Base-by-base conservation (phyloP, 2,113 vertebrate species). In the Megaceryle maxima region DNA sequence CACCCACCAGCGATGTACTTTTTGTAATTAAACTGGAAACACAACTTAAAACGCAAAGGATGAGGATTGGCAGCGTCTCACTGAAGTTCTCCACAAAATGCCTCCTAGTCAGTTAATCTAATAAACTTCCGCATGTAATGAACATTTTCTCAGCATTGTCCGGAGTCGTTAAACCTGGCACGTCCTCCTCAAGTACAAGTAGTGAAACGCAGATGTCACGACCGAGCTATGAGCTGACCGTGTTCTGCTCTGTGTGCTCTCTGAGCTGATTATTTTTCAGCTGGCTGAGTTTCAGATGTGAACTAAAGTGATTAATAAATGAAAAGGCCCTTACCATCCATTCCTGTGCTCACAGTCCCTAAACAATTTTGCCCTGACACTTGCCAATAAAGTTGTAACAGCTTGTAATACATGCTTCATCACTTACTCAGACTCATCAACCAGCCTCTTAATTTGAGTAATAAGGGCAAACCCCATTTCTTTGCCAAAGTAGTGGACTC, bases 251-350 rank as follows among this genome's bases (percentile, higher is more conserved):
- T 57, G 35, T 1, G 2, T 60, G 43, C 43, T 75, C 70, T 19
- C 6, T 51, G 82, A 83, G 82, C 57, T 64, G 67, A 53, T 90
- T 87, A 46, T 57, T 95, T 93, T 93, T 93, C 92, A 93, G 78
- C 43, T 90, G 90, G 57, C 53, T 85, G 78, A 82, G 62, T 79
- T 92, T 95, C 87, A 76, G 75, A 94, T 35, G 67, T 48, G 70
- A 96, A 80, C 63, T 83, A 24, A 59, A 93, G 62, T 53, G 84
- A 90, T 82, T 92, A 68, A 90, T 87, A 85, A 93, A 84, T 79
- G 44, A 95, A 93, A 95, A 87, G 78, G 55, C 82, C 85, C 78
- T 90, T 93, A 82, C 24, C 59, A 70, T 55, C 74, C 82, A 35
- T 63, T 79, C 66, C 82, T 85, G 74, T 76, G 53, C 78, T 85